Conservation (phyloP, 1,140 invertebrate genomes). For the Lithobius niger region DNA sequence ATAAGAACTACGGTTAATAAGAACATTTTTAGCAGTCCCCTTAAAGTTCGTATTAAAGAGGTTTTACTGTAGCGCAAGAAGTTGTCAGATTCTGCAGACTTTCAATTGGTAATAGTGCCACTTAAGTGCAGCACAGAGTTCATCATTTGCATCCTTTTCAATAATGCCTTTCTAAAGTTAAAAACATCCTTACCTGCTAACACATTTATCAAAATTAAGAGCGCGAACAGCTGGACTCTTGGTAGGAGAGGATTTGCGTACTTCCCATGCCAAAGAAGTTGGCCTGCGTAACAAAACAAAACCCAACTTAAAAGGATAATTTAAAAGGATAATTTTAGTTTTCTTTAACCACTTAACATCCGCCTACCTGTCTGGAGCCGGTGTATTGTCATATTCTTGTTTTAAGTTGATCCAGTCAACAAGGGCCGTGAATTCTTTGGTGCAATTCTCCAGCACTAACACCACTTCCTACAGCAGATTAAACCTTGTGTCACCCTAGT, state of each 20-base stretch:
- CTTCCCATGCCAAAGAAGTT: slow-evolving; percentile 83
- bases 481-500: too few relatives aligned
- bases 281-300: slow-evolving; percentile 38
- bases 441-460: slow-evolving; percentile 83
- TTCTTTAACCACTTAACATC: neutral
- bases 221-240: slow-evolving; percentile 24
- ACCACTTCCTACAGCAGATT: slow-evolving; percentile 68
- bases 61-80: too few relatives aligned
- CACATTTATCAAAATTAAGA: neutral
- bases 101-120: too few relatives aligned
- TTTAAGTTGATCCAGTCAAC: slow-evolving; percentile 85
- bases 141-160: too few relatives aligned
- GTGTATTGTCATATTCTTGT: slow-evolving; percentile 83
- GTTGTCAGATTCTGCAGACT: too few relatives aligned
- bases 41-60: too few relatives aligned
- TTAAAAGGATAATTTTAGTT: neutral
- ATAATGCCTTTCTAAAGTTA: too few relatives aligned
- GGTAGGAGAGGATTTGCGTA: slow-evolving; percentile 75
- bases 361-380: slow-evolving; percentile 46
- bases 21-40: too few relatives aligned
- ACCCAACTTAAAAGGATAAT: neutral
- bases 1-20: too few relatives aligned
- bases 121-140: too few relatives aligned
- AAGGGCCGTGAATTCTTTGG: slow-evolving; percentile 79
- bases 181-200: neutral